A percentile compares a stretch with the other conserved stretches of the same genome.
Conservation (phyloP, 2,113 vertebrate species). For the Fulica atra region DNA sequence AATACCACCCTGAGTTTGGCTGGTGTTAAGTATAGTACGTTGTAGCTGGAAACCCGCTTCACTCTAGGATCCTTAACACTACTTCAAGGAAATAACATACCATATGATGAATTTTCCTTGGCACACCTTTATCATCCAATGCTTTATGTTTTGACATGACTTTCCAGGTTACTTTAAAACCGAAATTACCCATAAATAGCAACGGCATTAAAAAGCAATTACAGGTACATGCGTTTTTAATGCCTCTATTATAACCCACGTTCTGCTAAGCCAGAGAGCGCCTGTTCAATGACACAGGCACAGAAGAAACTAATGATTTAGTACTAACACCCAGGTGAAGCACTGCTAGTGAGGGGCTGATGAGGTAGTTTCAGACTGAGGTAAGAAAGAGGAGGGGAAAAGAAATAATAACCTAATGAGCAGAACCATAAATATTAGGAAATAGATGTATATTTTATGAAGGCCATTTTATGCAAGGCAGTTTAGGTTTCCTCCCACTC, state of each 20-base stretch:
- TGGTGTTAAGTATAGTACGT: not conserved
- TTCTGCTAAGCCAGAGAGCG: constrained; percentile 14
- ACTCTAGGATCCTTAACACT: not conserved
- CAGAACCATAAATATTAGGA: constrained; percentile 36
- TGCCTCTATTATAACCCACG: not conserved
- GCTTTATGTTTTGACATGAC: not conserved
- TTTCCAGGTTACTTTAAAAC: constrained; percentile 24
- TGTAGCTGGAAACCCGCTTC: not conserved
- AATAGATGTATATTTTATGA: constrained; percentile 44
- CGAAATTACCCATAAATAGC: not conserved
- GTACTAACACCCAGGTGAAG: not conserved
- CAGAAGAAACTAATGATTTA: not conserved
- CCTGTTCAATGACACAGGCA: constrained; percentile 5
- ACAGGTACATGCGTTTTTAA: constrained; percentile 30
- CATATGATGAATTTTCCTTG: not conserved
- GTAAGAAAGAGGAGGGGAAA: not conserved
- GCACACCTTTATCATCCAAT: not conserved
- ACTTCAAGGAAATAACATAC: not conserved
- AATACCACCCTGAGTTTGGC: not conserved
- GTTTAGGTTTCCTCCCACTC: constrained; percentile 43
- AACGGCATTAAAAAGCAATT: constrained; percentile 37
- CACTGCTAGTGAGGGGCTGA: not conserved
- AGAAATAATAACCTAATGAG: not conserved
- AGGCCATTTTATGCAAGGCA: constrained; percentile 4
- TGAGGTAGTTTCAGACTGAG: not conserved